Evolutionary conservation across 2,797 vertebrate species (phyloP).

Genomic region (Perodicticus potto): DNA sequence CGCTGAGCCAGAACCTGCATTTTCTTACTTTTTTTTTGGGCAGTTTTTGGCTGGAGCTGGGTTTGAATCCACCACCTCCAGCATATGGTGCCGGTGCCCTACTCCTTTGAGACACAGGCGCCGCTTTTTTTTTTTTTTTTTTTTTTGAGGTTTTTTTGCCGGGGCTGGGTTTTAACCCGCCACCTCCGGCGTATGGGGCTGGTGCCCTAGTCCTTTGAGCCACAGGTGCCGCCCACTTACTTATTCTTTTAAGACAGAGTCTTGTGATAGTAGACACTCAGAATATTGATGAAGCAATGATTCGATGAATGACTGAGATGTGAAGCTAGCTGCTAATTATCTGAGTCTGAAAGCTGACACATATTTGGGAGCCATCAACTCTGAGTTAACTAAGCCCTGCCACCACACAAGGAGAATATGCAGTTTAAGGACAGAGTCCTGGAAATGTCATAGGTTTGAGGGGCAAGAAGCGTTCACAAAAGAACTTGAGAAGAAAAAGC

Average conservation of each 20-base stretch:
- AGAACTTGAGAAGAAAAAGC: neutral
- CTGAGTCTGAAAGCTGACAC: slow-evolving; percentile 18
- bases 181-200: too few species aligned
- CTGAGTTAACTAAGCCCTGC: neutral
- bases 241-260: slow-evolving; percentile 24
- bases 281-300: slow-evolving; percentile 23
- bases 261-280: neutral
- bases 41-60: too few species aligned
- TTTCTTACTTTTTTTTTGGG: neutral
- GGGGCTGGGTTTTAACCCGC: too few species aligned
- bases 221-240: neutral
- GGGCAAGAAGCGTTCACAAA: neutral
- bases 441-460: neutral
- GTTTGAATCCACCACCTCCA: too few species aligned
- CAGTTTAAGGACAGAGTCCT: neutral
- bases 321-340: neutral
- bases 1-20: neutral
- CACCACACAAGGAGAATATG: neutral
- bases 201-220: too few species aligned
- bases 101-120: too few species aligned
- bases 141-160: too few species aligned
- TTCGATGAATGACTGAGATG: slow-evolving; percentile 1
- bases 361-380: neutral
- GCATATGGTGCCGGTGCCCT: too few species aligned
- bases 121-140: too few species aligned